Evolutionary conservation across 2,888 invertebrate species (phyloP).

Genomic region (Aricia artaxerxes): DNA sequence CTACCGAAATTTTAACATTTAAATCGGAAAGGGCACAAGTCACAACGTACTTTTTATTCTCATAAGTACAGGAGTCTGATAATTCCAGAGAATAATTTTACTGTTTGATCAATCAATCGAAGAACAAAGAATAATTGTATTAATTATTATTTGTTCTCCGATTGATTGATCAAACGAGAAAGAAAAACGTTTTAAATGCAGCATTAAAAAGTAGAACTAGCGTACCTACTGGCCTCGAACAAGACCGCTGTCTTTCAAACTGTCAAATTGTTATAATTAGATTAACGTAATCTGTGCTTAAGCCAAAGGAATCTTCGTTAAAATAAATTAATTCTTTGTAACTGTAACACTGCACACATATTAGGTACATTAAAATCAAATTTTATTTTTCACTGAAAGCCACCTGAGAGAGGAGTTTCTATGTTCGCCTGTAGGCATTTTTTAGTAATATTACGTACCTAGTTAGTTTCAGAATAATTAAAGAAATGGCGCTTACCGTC

Average conservation of each 20-base stretch:
- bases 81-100: neutral
- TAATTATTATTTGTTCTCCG: neutral
- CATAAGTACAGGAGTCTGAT: neutral
- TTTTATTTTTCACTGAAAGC: neutral
- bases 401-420: neutral
- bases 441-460: no score
- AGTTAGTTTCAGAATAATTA: no score
- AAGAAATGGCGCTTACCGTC: no score
- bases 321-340: neutral
- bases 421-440: neutral
- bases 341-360: neutral
- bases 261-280: conserved; percentile 25
- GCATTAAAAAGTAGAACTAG: neutral
- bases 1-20: no score
- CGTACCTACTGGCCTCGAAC: neutral
- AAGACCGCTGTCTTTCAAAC: conserved; percentile 25
- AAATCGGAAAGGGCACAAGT: no score
- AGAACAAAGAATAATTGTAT: no score
- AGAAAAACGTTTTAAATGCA: neutral
- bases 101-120: no score
- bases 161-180: neutral
- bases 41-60: no score
- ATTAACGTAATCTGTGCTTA: neutral
- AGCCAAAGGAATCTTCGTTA: neutral
- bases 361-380: neutral